These are phyloP conservation scores for Hypanus sabinus DNA, from an alignment of 2,113 vertebrate species.

Conservation along the genomic window DNA sequence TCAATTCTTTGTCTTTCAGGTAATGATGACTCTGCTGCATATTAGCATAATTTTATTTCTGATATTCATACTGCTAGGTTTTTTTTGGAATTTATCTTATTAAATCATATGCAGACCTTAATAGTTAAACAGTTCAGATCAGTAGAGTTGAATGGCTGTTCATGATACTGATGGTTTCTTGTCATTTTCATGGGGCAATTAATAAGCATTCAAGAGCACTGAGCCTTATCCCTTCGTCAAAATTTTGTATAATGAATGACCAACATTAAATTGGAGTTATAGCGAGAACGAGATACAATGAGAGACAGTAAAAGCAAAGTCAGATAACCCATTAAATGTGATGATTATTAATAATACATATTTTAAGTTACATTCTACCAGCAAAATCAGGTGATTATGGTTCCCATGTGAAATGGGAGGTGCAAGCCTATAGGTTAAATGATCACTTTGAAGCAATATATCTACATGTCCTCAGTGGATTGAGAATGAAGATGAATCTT, in stretches of 20 bases:
- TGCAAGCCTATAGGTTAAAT: neutral
- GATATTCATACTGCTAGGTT: too few relatives aligned
- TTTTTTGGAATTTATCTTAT: neutral
- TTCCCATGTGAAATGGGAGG: neutral
- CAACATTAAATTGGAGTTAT: neutral
- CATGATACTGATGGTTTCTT: neutral
- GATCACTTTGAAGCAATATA: neutral
- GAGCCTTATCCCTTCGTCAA: neutral
- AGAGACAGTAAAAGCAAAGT: neutral
- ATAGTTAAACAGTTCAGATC: neutral
- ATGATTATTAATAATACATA: slow-evolving; percentile 5
- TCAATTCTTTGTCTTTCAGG: neutral
- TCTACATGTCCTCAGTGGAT: neutral
- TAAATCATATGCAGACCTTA: neutral
- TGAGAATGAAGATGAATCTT: neutral
- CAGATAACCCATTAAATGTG: neutral
- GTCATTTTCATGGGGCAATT: neutral
- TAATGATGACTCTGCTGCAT: neutral
- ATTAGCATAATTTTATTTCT: too few relatives aligned
- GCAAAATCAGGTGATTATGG: slow-evolving; percentile 1
- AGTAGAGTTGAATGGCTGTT: neutral
- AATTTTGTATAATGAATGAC: neutral
- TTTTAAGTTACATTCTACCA: neutral
- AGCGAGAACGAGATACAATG: neutral
- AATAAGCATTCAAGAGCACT: neutral